Conservation (phyloP, 2,888 invertebrate species). For the Atherix ibis region DNA sequence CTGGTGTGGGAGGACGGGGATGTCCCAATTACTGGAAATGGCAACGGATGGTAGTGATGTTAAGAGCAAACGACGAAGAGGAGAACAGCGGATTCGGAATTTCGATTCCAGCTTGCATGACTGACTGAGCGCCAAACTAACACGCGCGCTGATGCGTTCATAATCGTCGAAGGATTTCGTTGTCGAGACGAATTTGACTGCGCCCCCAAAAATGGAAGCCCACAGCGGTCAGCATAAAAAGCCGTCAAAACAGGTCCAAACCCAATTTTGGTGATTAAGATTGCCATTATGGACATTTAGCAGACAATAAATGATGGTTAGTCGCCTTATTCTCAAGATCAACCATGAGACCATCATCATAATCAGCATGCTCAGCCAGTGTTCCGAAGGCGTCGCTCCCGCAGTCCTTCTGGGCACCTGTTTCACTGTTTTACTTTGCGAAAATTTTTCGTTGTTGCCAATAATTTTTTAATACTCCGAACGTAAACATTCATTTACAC, state of each 20-base stretch:
- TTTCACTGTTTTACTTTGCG: not conserved
- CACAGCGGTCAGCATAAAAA: slow-evolving; percentile 8
- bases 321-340: no score
- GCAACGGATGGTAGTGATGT: no score
- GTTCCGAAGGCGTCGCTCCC: not conserved
- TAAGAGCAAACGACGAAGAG: no score
- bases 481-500: no score
- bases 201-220: slow-evolving; percentile 9
- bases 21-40: no score
- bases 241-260: slow-evolving; percentile 18
- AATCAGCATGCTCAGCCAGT: not conserved
- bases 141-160: slow-evolving; percentile 12
- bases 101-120: no score
- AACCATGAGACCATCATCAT: no score
- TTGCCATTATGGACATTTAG: slow-evolving; percentile 8
- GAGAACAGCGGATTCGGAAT: no score
- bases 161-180: slow-evolving; percentile 11
- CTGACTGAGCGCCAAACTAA: slow-evolving; percentile 7
- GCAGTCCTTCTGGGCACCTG: not conserved
- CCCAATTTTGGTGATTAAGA: slow-evolving; percentile 5
- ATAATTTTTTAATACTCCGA: no score
- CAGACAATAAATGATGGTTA: slow-evolving; percentile 9
- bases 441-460: no score
- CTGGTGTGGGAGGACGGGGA: no score
- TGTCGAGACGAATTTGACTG: slow-evolving; percentile 11